Base-by-base conservation (phyloP, 2,113 vertebrate genomes). In the Epinephelus moara region DNA sequence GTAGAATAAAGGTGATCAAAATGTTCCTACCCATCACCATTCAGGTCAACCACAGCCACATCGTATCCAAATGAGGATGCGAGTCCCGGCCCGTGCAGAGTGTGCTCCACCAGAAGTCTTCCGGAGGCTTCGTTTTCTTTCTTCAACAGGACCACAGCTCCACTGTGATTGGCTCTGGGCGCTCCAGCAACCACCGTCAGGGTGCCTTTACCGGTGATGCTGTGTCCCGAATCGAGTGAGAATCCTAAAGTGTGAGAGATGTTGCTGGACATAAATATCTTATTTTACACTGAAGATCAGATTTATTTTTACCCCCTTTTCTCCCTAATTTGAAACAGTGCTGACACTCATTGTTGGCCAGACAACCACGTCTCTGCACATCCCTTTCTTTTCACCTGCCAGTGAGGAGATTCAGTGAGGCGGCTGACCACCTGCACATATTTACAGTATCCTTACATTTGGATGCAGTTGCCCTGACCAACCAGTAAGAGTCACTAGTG, bases 51-150 rank as follows among this genome's bases (percentile, higher is more conserved):
- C 70, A 99, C 97, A 2, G 98, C 96, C 77, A 99, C 96, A 2
- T 99, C 98, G 7, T 99, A 99, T 91, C 98, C 98, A 23, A 99
- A 99, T 0, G 98, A 99, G 55, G 98, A 99, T 1, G 96, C 98
- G 87, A 99, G 94, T 6, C 98, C 97, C 56, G 97, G 97, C 23
- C 98, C 98, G 57, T 96, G 92, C 70, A 99, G 96, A 50, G 95
- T 94, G 88, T 97, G 92, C 75, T 96, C 97, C 0, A 95, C 91
- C 0, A 95, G 93, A 52, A 99, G 96, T 0, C 93, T 92, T 69
- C 89, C 88, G 37, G 96, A 96, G 50, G 88, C 67, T 1, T 93
- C 85, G 0, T 59, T 84, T 55, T 96, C 95, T 78, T 96, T 98
- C 88, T 87, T 96, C 72, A 99, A 74, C 80, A 99, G 91, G 75